Base-by-base conservation (phyloP, 2,797 vertebrate species). In the Oreortyx pictus region DNA sequence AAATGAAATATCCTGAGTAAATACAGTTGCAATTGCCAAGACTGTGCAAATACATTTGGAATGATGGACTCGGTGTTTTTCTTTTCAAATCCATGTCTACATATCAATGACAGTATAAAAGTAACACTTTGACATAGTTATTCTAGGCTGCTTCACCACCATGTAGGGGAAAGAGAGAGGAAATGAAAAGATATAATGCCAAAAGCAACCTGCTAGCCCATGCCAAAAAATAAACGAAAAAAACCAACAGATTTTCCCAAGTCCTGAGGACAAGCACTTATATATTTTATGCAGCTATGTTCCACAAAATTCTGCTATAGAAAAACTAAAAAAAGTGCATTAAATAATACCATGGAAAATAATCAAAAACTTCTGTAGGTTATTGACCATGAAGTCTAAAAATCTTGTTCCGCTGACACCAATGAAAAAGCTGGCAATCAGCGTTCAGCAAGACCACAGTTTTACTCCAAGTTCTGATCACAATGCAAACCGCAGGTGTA, bases 11-110 rank as follows among this genome's bases (percentile, higher is more conserved):
- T 84, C 84, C 83, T 71, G 82, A 88, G 74, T 44, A 67, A 56
- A 67, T 84, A 64, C 6, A 84, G 67, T 57, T 67, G 71, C 23
- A 79, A 73, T 94, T 82, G 79, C 84, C 88, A 86, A 92, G 47
- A 75, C 5, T 29, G 6, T 81, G 46, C 46, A 89, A 67, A 82
- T 80, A 52, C 5, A 74, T 76, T 84, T 86, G 37, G 37, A 59
- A 78, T 12, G 31, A 86, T 20, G 72, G 39, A 76, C 47, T 76
- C 24, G 2, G 22, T 65, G 59, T 12, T 67, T 89, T 84, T 31
- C 49, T 87, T 87, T 70, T 23, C 31, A 37, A 82, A 81, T 70
- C 81, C n/a, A 70, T 4, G 33, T 25, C 56, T 9, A 35, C 47
- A 22, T n/a, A 83, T 50, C 23, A 25, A 70, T 52, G 78, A 24